Evolutionary conservation across 2,113 vertebrate species (phyloP).

Genomic region (Ochotona princeps): DNA sequence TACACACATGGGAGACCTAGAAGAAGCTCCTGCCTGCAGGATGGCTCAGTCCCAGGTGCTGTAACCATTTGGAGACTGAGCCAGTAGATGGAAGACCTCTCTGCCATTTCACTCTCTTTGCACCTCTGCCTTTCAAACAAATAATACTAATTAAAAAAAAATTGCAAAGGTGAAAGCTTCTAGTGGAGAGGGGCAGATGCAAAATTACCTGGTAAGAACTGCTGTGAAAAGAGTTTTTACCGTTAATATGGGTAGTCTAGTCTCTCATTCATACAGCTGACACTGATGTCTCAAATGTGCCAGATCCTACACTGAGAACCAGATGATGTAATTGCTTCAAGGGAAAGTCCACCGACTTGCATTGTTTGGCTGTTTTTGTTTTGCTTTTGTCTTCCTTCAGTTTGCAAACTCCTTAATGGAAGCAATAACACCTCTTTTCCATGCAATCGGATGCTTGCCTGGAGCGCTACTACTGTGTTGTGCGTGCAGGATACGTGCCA

Average conservation of each 20-base stretch:
- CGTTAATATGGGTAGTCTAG: background rate
- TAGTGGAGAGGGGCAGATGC: background rate
- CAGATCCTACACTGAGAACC: background rate
- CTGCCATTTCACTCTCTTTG: no score
- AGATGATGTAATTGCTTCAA: background rate
- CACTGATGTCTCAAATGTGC: background rate
- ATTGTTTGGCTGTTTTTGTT: background rate
- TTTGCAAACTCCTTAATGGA: constrained; percentile 29
- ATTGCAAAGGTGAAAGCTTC: background rate
- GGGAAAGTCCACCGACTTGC: background rate
- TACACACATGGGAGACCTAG: no score
- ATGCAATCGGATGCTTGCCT: background rate
- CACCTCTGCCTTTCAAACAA: no score
- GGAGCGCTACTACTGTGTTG: background rate
- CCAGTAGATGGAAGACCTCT: no score
- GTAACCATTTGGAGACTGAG: no score
- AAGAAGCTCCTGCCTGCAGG: no score
- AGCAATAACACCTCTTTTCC: constrained; percentile 21
- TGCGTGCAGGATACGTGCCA: background rate
- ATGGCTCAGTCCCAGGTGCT: no score
- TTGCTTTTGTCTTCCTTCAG: constrained; percentile 27
- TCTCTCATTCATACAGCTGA: background rate
- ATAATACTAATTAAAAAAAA: background rate
- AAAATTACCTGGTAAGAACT: background rate
- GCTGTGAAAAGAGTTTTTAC: background rate